phyloP scores from a whole-genome alignment of 2,797 vertebrate species.

The Paguma larvata region DNA sequence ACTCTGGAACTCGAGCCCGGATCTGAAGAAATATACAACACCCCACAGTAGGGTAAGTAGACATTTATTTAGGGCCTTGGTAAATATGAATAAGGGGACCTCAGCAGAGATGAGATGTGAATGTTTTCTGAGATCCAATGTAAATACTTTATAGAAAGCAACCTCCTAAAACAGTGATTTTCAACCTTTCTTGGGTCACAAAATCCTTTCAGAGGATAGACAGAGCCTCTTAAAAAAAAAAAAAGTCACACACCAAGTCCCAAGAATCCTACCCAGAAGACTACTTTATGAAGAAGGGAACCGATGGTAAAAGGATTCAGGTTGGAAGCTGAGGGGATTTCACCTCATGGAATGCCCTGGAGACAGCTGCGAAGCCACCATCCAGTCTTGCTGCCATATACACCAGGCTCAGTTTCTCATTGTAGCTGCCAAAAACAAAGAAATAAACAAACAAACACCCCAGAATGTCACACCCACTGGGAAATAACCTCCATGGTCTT shows the following conservation, averaged over 20 bases:
- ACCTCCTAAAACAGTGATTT: slow-evolving; percentile 12
- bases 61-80: background rate
- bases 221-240: background rate
- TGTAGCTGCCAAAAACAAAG: slow-evolving; percentile 87
- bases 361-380: slow-evolving; percentile 93
- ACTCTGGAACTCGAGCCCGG: slow-evolving; percentile 89
- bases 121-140: background rate
- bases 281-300: slow-evolving; percentile 39
- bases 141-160: slow-evolving; percentile 30
- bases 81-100: slow-evolving; percentile 23
- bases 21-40: slow-evolving; percentile 88
- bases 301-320: background rate
- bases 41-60: background rate
- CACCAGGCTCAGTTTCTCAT: slow-evolving; percentile 90
- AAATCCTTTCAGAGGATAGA: slow-evolving; percentile 26
- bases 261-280: slow-evolving; percentile 8
- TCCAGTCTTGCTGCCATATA: slow-evolving; percentile 94
- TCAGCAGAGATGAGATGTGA: background rate
- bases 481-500: background rate
- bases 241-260: background rate
- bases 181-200: slow-evolving; percentile 39
- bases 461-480: background rate
- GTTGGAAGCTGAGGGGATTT: slow-evolving; percentile 14
- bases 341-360: slow-evolving; percentile 93
- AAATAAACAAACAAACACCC: background rate